Conservation (phyloP, 2,797 vertebrate species). For the Lateolabrax maculatus region DNA sequence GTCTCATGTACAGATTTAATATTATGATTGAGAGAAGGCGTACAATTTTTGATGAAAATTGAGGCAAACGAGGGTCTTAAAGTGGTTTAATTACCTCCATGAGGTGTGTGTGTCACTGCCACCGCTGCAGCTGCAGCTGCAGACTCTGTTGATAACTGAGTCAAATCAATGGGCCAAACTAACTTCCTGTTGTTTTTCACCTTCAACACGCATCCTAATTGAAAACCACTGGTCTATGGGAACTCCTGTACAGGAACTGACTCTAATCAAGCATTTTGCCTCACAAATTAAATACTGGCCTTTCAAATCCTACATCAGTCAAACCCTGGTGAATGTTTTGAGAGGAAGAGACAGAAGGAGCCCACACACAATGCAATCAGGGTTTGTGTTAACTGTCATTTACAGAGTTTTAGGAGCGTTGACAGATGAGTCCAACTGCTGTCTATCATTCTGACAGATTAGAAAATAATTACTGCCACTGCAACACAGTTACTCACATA, state of each 20-base stretch:
- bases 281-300: constrained; percentile 41
- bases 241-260: neutral
- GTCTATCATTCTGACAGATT: constrained; percentile 58
- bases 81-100: neutral
- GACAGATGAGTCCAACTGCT: constrained; percentile 48
- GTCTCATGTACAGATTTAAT: neutral
- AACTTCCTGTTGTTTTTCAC: neutral
- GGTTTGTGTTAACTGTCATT: constrained; percentile 48
- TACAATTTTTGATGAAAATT: neutral
- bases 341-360: constrained; percentile 27
- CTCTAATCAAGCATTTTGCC: constrained; percentile 16
- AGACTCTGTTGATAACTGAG: neutral
- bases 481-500: constrained; percentile 18
- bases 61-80: neutral
- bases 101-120: constrained; percentile 1
- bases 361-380: constrained; percentile 31
- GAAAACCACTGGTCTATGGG: too few species aligned
- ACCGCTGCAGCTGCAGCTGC: neutral
- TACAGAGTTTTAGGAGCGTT: constrained; percentile 30
- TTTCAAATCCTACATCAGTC: constrained; percentile 35
- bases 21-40: neutral
- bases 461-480: constrained; percentile 60
- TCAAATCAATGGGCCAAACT: neutral
- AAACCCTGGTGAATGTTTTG: constrained; percentile 16
- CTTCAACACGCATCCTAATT: too few species aligned